Evolutionary conservation across 2,888 invertebrate genomes (phyloP).

Genomic region (Eupithecia insigniata): DNA sequence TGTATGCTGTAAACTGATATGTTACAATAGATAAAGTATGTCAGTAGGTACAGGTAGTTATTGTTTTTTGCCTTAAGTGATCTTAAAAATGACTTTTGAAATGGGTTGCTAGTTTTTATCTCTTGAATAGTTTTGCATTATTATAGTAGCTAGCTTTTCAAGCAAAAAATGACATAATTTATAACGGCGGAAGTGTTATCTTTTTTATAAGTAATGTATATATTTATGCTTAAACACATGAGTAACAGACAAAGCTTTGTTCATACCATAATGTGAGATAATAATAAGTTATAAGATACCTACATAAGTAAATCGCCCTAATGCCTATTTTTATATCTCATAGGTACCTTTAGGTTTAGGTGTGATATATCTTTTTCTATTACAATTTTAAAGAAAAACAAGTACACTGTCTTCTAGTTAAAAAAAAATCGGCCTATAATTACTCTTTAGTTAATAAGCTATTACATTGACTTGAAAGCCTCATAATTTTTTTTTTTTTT

Average conservation of each 20-base stretch:
- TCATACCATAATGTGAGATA: neutral
- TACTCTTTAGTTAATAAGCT: too few species aligned
- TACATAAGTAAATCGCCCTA: neutral
- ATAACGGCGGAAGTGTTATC: neutral
- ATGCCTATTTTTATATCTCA: neutral
- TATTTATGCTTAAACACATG: neutral
- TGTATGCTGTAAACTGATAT: slow-evolving; percentile 41
- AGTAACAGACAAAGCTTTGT: neutral
- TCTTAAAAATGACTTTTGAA: neutral
- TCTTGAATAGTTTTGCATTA: neutral
- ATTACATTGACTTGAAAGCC: too few species aligned
- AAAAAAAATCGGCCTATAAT: too few species aligned
- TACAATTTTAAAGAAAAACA: neutral
- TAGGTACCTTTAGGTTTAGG: too few species aligned
- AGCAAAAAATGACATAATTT: slow-evolving; percentile 2
- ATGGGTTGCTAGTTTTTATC: neutral
- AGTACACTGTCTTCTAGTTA: neutral
- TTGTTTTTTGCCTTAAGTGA: neutral
- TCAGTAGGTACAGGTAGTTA: neutral
- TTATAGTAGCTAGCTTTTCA: slow-evolving; percentile 1
- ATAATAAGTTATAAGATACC: neutral
- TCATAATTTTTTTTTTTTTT: too few species aligned
- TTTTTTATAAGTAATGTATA: neutral
- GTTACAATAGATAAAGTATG: slow-evolving; percentile 10
- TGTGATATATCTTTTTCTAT: neutral